Base-by-base conservation (phyloP, 2,888 invertebrate genomes). In the Busseola fusca region DNA sequence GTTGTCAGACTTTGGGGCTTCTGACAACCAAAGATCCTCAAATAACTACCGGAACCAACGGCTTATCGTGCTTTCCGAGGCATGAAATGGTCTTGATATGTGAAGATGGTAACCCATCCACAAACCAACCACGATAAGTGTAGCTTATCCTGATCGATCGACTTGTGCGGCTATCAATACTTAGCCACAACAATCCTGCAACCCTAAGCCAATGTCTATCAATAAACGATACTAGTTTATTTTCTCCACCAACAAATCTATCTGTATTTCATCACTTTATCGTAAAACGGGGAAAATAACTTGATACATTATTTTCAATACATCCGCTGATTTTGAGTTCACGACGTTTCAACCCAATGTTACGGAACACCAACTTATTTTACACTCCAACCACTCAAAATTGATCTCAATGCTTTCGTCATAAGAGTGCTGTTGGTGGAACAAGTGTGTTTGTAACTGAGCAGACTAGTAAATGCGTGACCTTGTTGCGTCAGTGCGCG, bases 291-390 rank as follows among this genome's bases (percentile, higher is more conserved):
- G 27, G 18, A 64, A 66, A 69, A 79, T 81, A 77, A 77, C 72
- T 79, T 54, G 72, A 72, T 72, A 73, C 50, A 83, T 82, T 76
- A 78, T 81, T 76, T 79, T 82, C 79, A 76, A 79, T 76, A 82
- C 68, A 77, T 64, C 74, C 67, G 68, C 50, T 69, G 69, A 64
- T 73, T 79, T 80, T 63, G 56, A 73, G 74, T 81, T 76, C 64
- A 78, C 74, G 64, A 78, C 76, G 70, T 84, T 78, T 81, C 74
- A 71, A 73, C n/a, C 57, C 74, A 84, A 84, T 81, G 72, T 81
- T 45, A 76, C 52, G 71, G 74, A 81, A 74, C 48, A 54, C 72
- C 50, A 71, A 79, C 25, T 56, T 69, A 42, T 34, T 42, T 56
- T 50, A 2, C 59, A 58, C 25, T 21, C 1, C 0, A 14, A 16